Conservation (phyloP, 2,888 invertebrate genomes). For the Athrips mouffetella region DNA sequence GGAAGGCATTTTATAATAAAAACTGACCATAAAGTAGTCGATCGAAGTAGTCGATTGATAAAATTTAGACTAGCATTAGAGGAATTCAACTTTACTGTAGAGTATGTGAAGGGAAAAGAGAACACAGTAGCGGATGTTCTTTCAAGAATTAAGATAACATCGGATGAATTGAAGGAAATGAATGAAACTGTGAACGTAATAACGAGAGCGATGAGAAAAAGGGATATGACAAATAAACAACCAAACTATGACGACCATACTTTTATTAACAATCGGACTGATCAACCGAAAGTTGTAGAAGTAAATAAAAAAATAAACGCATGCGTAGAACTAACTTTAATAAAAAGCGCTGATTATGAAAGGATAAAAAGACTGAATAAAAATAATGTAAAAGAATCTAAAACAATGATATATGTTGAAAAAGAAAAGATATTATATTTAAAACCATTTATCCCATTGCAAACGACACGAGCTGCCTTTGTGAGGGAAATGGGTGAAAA, state of each 20-base stretch:
- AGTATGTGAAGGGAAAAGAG: conserved; percentile 19
- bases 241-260: not conserved
- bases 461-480: conserved; percentile 17
- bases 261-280: conserved; percentile 18
- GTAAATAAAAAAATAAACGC: conserved; percentile 13
- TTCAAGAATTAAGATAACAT: conserved; percentile 18
- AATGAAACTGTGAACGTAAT: conserved; percentile 14
- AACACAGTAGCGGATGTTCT: conserved; percentile 21
- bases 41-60: not conserved
- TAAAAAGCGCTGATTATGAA: not conserved
- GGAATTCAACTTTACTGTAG: conserved; percentile 17
- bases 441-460: conserved; percentile 16
- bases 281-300: conserved; percentile 26
- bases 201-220: conserved; percentile 10
- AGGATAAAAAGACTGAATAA: not conserved
- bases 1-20: not conserved
- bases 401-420: not conserved
- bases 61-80: not conserved
- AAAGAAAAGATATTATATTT: conserved; percentile 10
- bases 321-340: conserved; percentile 9
- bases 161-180: conserved; percentile 20
- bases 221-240: not conserved
- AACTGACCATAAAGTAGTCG: not conserved
- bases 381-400: not conserved
- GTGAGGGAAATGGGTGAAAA: conserved; percentile 18